phyloP scores from a whole-genome alignment of 1,140 invertebrate genomes.

The Zophobas atratus region DNA sequence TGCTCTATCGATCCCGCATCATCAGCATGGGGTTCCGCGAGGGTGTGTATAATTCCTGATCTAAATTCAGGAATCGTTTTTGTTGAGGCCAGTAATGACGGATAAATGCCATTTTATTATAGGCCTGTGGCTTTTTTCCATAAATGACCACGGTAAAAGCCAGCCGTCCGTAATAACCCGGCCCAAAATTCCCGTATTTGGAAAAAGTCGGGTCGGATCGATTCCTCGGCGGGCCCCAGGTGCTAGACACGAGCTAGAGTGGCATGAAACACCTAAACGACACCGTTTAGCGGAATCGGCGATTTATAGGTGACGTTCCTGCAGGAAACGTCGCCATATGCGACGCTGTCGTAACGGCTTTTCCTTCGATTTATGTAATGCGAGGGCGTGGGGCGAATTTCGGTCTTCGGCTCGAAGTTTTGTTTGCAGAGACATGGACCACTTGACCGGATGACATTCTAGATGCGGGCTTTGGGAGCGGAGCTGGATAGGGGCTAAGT shows the following conservation, averaged over 20 bases:
- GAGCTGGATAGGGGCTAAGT: slow-evolving; percentile 18
- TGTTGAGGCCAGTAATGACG: slow-evolving; percentile 40
- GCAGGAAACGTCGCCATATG: slow-evolving; percentile 32
- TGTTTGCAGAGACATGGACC: slow-evolving; percentile 38
- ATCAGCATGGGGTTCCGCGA: slow-evolving; percentile 2
- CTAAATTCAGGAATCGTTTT: slow-evolving; percentile 48
- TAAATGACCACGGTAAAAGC: slow-evolving; percentile 23
- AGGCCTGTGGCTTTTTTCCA: slow-evolving; percentile 27
- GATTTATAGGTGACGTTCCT: slow-evolving; percentile 14
- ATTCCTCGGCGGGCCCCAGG: slow-evolving; percentile 5
- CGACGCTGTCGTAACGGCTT: slow-evolving; percentile 8
- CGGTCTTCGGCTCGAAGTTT: slow-evolving; percentile 38
- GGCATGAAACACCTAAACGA: slow-evolving; percentile 26
- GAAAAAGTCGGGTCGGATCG: slow-evolving; percentile 13
- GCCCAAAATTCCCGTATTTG: not conserved
- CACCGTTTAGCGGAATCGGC: not conserved
- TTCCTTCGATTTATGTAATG: slow-evolving; percentile 18
- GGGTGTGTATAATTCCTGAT: slow-evolving; percentile 44
- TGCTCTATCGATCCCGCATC: not conserved
- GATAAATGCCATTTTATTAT: slow-evolving; percentile 37
- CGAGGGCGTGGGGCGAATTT: slow-evolving; percentile 10
- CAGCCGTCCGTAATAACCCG: slow-evolving; percentile 14
- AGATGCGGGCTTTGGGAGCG: slow-evolving; percentile 25
- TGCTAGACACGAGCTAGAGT: not conserved
- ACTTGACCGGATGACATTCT: slow-evolving; percentile 43